A percentile compares a stretch with the other conserved stretches of the same genome.
Conservation (phyloP, 2,888 invertebrate species). For the Chesias legatella region DNA sequence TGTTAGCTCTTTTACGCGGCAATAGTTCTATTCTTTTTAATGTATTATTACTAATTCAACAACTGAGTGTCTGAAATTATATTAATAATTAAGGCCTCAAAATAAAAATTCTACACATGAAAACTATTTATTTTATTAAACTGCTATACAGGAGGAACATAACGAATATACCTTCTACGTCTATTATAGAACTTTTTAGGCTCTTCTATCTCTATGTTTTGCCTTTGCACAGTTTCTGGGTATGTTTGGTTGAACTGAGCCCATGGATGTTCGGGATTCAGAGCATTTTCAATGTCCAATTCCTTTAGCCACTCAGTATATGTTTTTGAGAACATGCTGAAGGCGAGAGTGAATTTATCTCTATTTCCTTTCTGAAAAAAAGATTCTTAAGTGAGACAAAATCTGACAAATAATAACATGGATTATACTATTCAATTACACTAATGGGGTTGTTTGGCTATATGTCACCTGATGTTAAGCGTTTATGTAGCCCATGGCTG, state of each 20-base stretch:
- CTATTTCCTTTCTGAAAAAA: conserved; percentile 51
- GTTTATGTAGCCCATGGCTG: no score
- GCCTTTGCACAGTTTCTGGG: conserved; percentile 60
- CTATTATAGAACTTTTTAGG: conserved; percentile 66
- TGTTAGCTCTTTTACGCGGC: no score
- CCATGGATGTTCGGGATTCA: conserved; percentile 81
- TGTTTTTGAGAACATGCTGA: conserved; percentile 47
- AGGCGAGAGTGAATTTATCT: conserved; percentile 54
- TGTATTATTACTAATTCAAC: no score
- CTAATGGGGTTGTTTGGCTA: no score
- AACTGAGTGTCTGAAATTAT: conserved; percentile 1
- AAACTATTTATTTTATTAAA: conserved; percentile 21
- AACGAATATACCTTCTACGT: conserved; percentile 49
- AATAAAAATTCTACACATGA: conserved; percentile 30
- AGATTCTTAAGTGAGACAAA: neutral
- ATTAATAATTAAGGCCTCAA: conserved; percentile 16
- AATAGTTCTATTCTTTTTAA: no score
- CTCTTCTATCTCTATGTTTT: conserved; percentile 46
- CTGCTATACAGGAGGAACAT: conserved; percentile 32
- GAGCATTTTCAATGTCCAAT: conserved; percentile 59
- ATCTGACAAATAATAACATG: neutral
- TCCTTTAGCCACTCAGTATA: conserved; percentile 61
- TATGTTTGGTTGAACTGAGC: conserved; percentile 77
- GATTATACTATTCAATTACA: no score
- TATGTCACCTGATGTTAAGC: no score